Evolutionary conservation across 2,113 vertebrate species (phyloP), one percentile per base, ranked within the genome.

Genomic region (Pangasianodon gigas): DNA sequence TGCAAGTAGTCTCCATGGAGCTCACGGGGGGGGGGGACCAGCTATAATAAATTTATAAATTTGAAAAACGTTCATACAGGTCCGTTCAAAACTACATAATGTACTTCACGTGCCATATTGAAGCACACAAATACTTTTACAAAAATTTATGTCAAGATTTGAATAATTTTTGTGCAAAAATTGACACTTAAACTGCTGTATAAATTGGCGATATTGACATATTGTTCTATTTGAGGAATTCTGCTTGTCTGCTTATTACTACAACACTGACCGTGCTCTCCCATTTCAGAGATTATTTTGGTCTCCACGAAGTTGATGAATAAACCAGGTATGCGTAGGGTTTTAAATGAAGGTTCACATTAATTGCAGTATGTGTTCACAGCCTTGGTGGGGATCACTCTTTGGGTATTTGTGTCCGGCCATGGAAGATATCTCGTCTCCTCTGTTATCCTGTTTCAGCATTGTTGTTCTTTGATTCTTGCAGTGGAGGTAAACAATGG

Each of bases 401-500:
- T 81, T 65, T 65, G 51, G 85, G 52, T 62, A 75, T 26, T n/a
- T 65, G 14, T 62, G 65, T 26, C 32, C 44, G 46, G 56, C 37
- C 32, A 41, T 75, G 9, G 56, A 26, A 54, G 19, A 82, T 24
- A 21, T 87, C 8, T 89, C 16, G 4, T 9, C 18, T 44, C 9
- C 29, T 85, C 26, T 85, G 10, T 24, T 67, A 16, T 87, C 48
- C 19, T 29, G 7, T 51, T 65, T 21, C 11, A 6, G 74, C 24
- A 80, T 56, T 21, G 6, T 11, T 92, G 79, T 56, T 82, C 90
- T 91, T 44, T 88, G 46, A 90, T 85, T 93, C 81, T 94, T 96
- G 74, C 92, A 99, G 98, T 96, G 87, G 98, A 99, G 90, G 86
- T 97, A 46, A 98, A 97, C 94, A 99, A 99, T 92, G 98, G 98